Conservation (phyloP, 2,888 invertebrate species). For the Artemia sp. region DNA sequence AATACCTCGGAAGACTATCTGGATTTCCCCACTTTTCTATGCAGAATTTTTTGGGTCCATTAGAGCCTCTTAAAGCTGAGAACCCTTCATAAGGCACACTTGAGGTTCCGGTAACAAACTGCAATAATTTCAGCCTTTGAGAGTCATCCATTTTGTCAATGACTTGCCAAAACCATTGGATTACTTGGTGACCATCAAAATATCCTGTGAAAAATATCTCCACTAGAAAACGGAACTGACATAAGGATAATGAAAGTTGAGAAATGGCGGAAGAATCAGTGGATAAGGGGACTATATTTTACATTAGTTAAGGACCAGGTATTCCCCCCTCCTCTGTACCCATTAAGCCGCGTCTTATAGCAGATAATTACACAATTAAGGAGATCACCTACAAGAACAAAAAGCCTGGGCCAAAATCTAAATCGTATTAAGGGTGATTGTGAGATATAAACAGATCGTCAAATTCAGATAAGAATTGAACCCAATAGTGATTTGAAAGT, state of each 20-base stretch:
- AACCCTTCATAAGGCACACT: slow-evolving; percentile 97
- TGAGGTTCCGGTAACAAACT: slow-evolving; percentile 95
- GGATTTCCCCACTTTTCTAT: slow-evolving; percentile 94
- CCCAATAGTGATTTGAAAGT: too few species aligned
- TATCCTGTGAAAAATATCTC: slow-evolving; percentile 43
- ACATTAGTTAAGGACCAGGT: background rate
- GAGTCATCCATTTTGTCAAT: slow-evolving; percentile 89
- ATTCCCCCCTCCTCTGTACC: background rate
- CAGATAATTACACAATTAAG: too few species aligned
- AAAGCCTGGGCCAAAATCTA: too few species aligned
- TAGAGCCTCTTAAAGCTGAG: slow-evolving; percentile 78
- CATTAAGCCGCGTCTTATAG: background rate
- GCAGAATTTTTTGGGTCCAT: slow-evolving; percentile 86
- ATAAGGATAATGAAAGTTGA: background rate
- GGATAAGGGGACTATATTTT: background rate
- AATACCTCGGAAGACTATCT: slow-evolving; percentile 66
- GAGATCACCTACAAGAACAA: too few species aligned
- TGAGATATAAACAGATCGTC: too few species aligned
- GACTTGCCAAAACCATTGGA: slow-evolving; percentile 94
- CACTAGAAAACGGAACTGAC: background rate
- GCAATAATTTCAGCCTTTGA: slow-evolving; percentile 71
- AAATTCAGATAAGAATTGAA: too few species aligned
- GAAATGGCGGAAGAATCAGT: background rate
- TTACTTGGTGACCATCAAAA: slow-evolving; percentile 83
- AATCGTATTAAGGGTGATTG: too few species aligned